These are phyloP conservation scores for Drosophila grimshawi DNA, from an alignment of 1,140 invertebrate genomes.

Conservation along the genomic window DNA sequence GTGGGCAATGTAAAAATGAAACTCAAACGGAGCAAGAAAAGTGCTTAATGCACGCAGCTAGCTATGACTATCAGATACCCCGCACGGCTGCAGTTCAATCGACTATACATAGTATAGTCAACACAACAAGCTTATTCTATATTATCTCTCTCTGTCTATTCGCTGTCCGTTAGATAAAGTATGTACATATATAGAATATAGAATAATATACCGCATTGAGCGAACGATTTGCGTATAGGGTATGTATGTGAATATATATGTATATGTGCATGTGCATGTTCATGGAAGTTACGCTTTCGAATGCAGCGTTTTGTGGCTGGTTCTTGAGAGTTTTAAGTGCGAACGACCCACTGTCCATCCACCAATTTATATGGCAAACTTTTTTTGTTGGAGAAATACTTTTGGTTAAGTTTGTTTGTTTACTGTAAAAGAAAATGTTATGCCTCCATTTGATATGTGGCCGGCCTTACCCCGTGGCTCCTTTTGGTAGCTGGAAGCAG, in stretches of 20 bases:
- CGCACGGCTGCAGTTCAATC: not conserved
- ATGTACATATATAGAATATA: not conserved
- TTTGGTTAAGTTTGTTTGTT: conserved; percentile 56
- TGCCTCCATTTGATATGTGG: conserved; percentile 70
- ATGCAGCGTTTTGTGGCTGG: conserved; percentile 9
- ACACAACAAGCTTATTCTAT: no score
- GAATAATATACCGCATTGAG: not conserved
- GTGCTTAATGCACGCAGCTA: not conserved
- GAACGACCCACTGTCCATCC: conserved; percentile 53
- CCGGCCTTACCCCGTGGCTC: conserved; percentile 30
- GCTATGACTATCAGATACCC: not conserved
- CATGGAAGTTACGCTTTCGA: conserved; percentile 29
- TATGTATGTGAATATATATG: conserved; percentile 5
- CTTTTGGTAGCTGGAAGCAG: not conserved
- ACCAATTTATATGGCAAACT: conserved; percentile 54
- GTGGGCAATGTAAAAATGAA: conserved; percentile 66
- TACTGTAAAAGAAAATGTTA: conserved; percentile 47
- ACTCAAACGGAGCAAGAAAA: conserved; percentile 21
- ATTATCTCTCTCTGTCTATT: no score
- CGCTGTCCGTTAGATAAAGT: not conserved
- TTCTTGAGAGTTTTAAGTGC: conserved; percentile 53
- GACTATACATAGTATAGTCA: not conserved
- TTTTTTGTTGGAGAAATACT: conserved; percentile 54
- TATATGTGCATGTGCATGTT: conserved; percentile 9
- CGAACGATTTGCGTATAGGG: not conserved